Evolutionary conservation across 2,888 invertebrate species (phyloP).

Genomic region (Minunthozetes semirufus): DNA sequence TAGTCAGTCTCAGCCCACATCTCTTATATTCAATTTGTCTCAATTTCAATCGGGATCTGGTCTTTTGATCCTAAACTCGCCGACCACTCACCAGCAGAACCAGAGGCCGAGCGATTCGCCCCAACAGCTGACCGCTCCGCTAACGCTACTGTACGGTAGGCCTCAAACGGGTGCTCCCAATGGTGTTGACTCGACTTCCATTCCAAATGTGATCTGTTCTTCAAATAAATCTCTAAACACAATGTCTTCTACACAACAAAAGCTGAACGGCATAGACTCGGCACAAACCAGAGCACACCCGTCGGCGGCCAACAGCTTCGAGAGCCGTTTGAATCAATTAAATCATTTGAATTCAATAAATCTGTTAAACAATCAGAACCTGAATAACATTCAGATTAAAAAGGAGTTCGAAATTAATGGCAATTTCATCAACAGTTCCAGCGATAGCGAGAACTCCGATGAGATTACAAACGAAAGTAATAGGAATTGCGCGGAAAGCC

Average conservation of each 20-base stretch:
- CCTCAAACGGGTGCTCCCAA: background rate
- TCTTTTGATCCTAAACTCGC: slow-evolving; percentile 68
- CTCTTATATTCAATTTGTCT: slow-evolving; percentile 69
- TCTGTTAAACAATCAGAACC: background rate
- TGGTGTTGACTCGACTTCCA: slow-evolving; percentile 1
- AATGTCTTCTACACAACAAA: background rate
- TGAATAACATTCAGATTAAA: background rate
- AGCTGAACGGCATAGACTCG: background rate
- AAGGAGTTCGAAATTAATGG: slow-evolving; percentile 18
- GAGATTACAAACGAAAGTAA: background rate
- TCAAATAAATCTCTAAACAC: background rate
- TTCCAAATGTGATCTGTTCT: slow-evolving; percentile 22
- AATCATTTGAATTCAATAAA: slow-evolving; percentile 26
- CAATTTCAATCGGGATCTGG: slow-evolving; percentile 71
- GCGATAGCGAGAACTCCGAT: background rate
- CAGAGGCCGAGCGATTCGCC: slow-evolving; percentile 18
- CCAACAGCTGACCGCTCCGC: slow-evolving; percentile 17
- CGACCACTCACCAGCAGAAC: slow-evolving; percentile 47
- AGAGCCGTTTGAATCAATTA: slow-evolving; percentile 12
- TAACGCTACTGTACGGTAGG: background rate
- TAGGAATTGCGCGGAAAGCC: background rate
- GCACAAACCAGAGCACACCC: background rate
- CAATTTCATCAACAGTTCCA: background rate
- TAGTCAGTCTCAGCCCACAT: slow-evolving; percentile 42
- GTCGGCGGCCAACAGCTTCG: background rate